Evolutionary conservation across 2,797 vertebrate genomes (phyloP).

Genomic region (Parauchenoglanis ngamensis): DNA sequence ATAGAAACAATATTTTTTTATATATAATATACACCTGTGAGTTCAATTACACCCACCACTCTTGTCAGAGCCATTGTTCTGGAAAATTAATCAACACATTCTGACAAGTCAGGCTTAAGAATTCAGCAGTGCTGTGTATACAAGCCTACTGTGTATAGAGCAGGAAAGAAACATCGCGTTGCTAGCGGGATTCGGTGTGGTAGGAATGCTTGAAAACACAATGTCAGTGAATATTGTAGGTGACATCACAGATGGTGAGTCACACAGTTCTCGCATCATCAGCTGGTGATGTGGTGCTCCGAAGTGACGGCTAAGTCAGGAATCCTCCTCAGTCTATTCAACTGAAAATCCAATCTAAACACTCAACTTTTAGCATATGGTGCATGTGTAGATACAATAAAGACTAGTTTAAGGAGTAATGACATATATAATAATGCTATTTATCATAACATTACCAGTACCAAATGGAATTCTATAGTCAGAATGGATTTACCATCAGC

Average conservation of each 20-base stretch:
- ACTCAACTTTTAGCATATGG: constrained; percentile 38
- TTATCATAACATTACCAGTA: not conserved
- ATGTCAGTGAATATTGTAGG: constrained; percentile 55
- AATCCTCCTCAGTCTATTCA: constrained; percentile 42
- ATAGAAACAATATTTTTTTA: constrained; percentile 1
- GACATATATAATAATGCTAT: not conserved
- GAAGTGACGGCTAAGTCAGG: constrained; percentile 53
- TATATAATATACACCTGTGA: not conserved
- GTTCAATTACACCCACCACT: not conserved
- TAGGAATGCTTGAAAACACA: constrained; percentile 56
- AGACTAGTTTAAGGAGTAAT: constrained; percentile 9
- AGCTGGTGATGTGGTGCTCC: constrained; percentile 52
- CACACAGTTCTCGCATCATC: constrained; percentile 54
- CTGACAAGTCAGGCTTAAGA: not conserved
- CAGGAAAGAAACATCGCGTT: not conserved
- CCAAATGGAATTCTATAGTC: not conserved
- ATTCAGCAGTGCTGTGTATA: not conserved
- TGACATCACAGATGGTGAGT: constrained; percentile 62
- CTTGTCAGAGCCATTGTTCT: not conserved
- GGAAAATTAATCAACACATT: constrained; percentile 7
- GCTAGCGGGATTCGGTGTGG: constrained; percentile 16
- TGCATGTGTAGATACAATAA: constrained; percentile 5
- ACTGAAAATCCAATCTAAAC: constrained; percentile 36
- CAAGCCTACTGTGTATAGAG: constrained; percentile 1
- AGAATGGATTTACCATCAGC: not conserved